Evolutionary conservation across 2,888 invertebrate species (phyloP).

Genomic region (Linyphia triangularis): DNA sequence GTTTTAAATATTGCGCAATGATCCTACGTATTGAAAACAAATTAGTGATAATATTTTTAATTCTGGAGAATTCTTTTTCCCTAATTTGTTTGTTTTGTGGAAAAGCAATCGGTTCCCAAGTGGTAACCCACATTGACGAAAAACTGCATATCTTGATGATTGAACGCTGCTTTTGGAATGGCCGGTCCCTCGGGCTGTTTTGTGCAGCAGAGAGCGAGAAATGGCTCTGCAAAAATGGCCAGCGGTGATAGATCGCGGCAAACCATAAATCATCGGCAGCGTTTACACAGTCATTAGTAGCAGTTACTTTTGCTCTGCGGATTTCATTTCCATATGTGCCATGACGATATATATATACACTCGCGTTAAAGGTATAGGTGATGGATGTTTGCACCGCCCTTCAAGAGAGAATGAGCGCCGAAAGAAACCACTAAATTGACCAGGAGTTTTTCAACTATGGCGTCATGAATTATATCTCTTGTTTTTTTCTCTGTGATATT

Average conservation of each 20-base stretch:
- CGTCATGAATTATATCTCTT: slow-evolving; percentile 2
- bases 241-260: slow-evolving; percentile 48
- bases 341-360: slow-evolving; percentile 36
- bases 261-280: slow-evolving; percentile 63
- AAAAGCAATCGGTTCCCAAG: background rate
- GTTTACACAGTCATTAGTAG: slow-evolving; percentile 69
- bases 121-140: background rate
- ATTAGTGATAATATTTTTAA: no score
- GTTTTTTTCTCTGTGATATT: background rate
- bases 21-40: no score
- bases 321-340: slow-evolving; percentile 65
- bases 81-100: no score
- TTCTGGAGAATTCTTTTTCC: no score
- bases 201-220: background rate
- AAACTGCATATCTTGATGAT: slow-evolving; percentile 8
- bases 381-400: slow-evolving; percentile 68
- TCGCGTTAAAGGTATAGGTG: slow-evolving; percentile 22
- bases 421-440: slow-evolving; percentile 58
- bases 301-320: slow-evolving; percentile 61
- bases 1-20: no score
- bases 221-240: slow-evolving; percentile 11
- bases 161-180: background rate
- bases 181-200: background rate
- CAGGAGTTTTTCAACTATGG: slow-evolving; percentile 37
- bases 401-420: slow-evolving; percentile 4